Evolutionary conservation across 2,797 vertebrate species (phyloP).

Genomic region (Urocyon cinereoargenteus): DNA sequence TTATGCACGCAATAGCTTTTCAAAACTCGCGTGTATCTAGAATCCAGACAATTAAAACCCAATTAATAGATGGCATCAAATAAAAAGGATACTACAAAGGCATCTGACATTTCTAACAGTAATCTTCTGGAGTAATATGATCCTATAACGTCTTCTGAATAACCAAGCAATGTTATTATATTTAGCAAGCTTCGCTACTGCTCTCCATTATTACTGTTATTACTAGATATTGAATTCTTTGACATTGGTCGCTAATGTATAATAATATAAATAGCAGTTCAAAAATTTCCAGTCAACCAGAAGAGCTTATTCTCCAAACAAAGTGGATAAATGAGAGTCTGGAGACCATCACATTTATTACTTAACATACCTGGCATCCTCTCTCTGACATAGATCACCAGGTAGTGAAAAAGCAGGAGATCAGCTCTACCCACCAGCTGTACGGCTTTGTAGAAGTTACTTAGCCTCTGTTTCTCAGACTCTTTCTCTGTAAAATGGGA

Average conservation of each 20-base stretch:
- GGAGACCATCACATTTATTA: neutral
- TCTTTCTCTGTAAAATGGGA: neutral
- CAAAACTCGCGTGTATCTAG: conserved; percentile 23
- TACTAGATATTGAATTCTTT: conserved; percentile 16
- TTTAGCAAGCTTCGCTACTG: neutral
- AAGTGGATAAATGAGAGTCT: neutral
- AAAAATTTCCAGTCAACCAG: neutral
- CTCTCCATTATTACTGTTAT: neutral
- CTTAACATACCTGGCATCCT: neutral
- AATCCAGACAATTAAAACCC: conserved; percentile 39
- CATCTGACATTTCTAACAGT: conserved; percentile 16
- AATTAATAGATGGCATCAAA: conserved; percentile 46
- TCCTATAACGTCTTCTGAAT: neutral
- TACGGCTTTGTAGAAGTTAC: neutral
- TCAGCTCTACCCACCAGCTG: neutral
- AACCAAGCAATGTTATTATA: neutral
- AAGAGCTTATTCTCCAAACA: neutral
- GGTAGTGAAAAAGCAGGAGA: neutral
- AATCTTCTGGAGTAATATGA: neutral
- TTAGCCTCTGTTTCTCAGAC: neutral
- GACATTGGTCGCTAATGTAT: neutral
- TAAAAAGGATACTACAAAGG: neutral
- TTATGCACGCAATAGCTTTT: neutral
- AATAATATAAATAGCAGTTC: conserved; percentile 2
- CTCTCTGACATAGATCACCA: neutral